Evolutionary conservation across 2,113 vertebrate genomes (phyloP).

Genomic region (Marmota monax): DNA sequence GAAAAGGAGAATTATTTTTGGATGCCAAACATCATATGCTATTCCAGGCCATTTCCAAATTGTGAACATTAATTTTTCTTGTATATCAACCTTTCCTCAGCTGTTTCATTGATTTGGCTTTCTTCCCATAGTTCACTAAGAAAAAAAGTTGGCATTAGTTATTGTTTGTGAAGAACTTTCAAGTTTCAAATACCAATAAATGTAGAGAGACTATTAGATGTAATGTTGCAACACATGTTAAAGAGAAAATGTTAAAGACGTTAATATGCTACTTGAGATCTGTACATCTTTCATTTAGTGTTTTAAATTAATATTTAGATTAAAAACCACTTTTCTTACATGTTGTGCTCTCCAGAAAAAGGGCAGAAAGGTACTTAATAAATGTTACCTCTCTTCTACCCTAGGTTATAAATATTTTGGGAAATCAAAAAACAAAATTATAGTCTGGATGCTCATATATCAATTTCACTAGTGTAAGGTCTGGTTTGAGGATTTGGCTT

Average conservation of each 20-base stretch:
- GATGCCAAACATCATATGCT: slow-evolving; percentile 66
- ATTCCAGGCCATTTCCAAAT: slow-evolving; percentile 71
- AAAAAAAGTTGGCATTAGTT: slow-evolving; percentile 61
- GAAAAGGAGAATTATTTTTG: slow-evolving; percentile 68
- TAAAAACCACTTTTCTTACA: slow-evolving; percentile 12
- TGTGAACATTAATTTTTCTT: slow-evolving; percentile 72
- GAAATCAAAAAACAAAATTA: neutral
- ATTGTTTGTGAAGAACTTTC: slow-evolving; percentile 57
- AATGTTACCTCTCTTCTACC: neutral
- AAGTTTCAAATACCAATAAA: slow-evolving; percentile 66
- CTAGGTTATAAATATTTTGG: slow-evolving; percentile 26
- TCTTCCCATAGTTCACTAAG: slow-evolving; percentile 24
- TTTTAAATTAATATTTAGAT: slow-evolving; percentile 19
- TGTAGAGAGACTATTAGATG: slow-evolving; percentile 47
- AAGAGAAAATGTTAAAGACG: slow-evolving; percentile 40
- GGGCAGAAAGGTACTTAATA: neutral
- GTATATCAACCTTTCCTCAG: slow-evolving; percentile 69
- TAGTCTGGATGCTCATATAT: neutral
- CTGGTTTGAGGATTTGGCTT: neutral
- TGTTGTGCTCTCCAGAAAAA: neutral
- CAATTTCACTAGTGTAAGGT: slow-evolving; percentile 9
- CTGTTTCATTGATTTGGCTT: slow-evolving; percentile 67
- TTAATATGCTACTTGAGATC: neutral
- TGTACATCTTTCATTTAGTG: neutral
- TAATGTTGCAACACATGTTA: slow-evolving; percentile 44